Evolutionary conservation across 23 tunicate species (phyloP).

Genomic region (Oikopleura vanhoeffeni): DNA sequence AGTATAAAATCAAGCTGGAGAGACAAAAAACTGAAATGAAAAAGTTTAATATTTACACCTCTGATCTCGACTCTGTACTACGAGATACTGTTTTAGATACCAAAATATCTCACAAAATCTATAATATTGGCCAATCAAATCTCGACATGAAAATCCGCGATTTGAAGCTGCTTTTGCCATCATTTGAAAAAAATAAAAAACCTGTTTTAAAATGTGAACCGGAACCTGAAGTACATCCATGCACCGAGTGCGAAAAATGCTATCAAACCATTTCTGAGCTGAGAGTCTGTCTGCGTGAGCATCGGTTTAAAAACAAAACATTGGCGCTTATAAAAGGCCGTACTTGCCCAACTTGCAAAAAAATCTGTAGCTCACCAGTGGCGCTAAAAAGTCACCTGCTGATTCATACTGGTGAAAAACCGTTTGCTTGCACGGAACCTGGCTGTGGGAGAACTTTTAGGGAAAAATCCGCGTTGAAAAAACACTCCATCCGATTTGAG

Average conservation of each 20-base stretch:
- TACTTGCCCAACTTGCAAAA: slow-evolving; percentile 1
- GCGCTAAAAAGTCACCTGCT: background rate
- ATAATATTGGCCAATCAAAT: background rate
- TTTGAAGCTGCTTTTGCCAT: background rate
- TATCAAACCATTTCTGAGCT: background rate
- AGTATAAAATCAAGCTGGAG: no score
- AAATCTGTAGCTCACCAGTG: background rate
- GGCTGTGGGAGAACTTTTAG: background rate
- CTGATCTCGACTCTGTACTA: background rate
- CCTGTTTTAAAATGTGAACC: no score
- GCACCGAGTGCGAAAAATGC: background rate
- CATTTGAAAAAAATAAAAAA: background rate
- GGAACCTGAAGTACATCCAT: background rate
- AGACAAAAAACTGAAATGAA: no score
- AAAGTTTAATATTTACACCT: background rate
- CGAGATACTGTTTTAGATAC: background rate
- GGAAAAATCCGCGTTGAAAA: slow-evolving; percentile 1
- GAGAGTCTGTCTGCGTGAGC: background rate
- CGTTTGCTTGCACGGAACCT: background rate
- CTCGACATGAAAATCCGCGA: background rate
- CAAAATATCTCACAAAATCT: background rate
- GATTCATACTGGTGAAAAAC: background rate
- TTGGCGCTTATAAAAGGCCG: background rate
- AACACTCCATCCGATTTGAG: background rate
- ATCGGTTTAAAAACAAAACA: background rate